Base-by-base conservation (phyloP, 2,797 vertebrate genomes). In the Trachurus trachurus region DNA sequence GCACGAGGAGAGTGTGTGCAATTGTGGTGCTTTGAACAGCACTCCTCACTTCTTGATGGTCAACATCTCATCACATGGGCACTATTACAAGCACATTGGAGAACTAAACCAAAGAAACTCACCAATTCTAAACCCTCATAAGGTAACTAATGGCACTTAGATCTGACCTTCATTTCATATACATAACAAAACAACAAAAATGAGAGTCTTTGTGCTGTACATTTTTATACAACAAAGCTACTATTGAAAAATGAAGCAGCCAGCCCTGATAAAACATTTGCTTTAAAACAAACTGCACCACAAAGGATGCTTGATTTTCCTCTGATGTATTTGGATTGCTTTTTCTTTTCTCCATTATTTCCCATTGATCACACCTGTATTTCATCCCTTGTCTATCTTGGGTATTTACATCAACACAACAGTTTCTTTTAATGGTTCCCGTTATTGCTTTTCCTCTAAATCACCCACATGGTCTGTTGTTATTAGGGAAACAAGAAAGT, bases 31-130 rank as follows among this genome's bases (percentile, higher is more conserved):
- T 54, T 76, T 96, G 78, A 94, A 93, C 83, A 89, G 78, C 64
- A 84, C 87, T 40, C 90, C 89, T 19, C 72, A 84, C 47, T 89
- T 89, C 45, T 88, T 94, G 6, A 89, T 92, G 42, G 75, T 96
- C 79, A 97, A 96, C 68, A 73, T 94, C 88, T 94, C 94, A 26
- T 80, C 95, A 54, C 94, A 94, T 21, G 69, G 93, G n/a, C 94
- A 95, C 12, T 91, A 94, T 69, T 96, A 95, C 50, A 92, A 95
- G 63, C 95, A 93, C 71, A 91, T 91, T 72, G 92, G 93, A 70
- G 94, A 95, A 85, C 84, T 95, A 84, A 49, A 91, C 81, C 89
- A 82, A 31, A 88, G 77, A 78, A 93, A 91, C 86, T 93, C 93
- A 22, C 83, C 85, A 44, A 93, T 93, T 29, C 76, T 88, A 16